These are phyloP conservation scores for Balaenoptera acutorostrata DNA, from an alignment of 2,113 vertebrate species.

Conservation along the genomic window DNA sequence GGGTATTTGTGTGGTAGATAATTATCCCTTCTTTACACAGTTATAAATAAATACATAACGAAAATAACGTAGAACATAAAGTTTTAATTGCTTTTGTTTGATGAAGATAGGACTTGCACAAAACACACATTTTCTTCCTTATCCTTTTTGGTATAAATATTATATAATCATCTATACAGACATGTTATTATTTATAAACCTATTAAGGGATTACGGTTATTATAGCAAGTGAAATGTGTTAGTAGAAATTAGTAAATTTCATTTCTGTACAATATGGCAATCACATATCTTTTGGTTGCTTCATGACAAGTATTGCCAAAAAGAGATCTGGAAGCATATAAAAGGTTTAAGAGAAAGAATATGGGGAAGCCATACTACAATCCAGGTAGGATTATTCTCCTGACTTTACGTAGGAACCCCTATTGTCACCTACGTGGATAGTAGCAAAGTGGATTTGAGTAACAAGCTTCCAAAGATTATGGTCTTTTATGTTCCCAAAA, in stretches of 20 bases:
- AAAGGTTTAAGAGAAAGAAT: not conserved
- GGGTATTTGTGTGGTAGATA: not conserved
- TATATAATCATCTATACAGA: not conserved
- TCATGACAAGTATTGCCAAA: not conserved
- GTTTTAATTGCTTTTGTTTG: not conserved
- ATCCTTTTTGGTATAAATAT: not conserved
- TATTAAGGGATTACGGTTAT: not conserved
- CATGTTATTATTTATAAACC: not conserved
- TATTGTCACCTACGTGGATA: not conserved
- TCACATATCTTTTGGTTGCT: not conserved
- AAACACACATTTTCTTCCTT: not conserved
- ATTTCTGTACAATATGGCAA: not conserved
- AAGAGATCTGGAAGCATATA: not conserved
- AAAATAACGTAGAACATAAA: not conserved
- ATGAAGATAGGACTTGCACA: not conserved
- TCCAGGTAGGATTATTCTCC: not conserved
- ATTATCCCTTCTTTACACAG: not conserved
- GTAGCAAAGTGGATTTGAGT: not conserved
- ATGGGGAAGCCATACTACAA: not conserved
- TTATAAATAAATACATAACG: not conserved
- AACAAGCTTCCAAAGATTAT: not conserved
- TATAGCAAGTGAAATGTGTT: not conserved
- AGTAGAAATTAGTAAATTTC: not conserved
- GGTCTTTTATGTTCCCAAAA: not conserved
- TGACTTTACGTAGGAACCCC: not conserved